These are phyloP conservation scores for Microctenopoma lineatum DNA, from an alignment of 2,797 vertebrate species.

Conservation along the genomic window DNA sequence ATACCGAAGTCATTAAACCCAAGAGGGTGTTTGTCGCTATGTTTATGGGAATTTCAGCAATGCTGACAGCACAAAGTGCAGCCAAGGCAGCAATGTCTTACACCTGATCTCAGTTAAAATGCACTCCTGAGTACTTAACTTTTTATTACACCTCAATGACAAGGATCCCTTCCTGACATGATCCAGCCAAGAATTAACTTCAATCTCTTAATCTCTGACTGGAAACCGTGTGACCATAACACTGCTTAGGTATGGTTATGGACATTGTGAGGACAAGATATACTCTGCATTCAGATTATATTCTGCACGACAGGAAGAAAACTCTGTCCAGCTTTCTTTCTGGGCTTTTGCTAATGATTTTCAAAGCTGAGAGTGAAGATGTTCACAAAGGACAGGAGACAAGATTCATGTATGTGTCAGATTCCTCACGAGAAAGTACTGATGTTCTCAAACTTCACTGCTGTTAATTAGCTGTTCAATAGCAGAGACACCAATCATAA, in stretches of 20 bases:
- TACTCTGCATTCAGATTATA: slow-evolving; percentile 14
- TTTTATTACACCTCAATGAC: slow-evolving; percentile 60
- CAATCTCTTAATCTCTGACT: slow-evolving; percentile 45
- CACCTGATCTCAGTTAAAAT: slow-evolving; percentile 59
- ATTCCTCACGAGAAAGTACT: slow-evolving; percentile 32
- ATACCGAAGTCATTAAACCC: slow-evolving; percentile 43
- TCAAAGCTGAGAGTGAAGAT: slow-evolving; percentile 33
- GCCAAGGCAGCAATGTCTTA: slow-evolving; percentile 56
- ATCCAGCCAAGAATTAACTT: slow-evolving; percentile 52
- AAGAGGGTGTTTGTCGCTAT: slow-evolving; percentile 47
- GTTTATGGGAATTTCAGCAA: slow-evolving; percentile 60
- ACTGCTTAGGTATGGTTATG: slow-evolving; percentile 43
- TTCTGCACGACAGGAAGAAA: slow-evolving; percentile 11
- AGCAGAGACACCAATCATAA: no score
- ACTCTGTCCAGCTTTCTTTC: slow-evolving; percentile 3
- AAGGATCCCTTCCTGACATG: slow-evolving; percentile 43
- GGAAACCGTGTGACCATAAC: slow-evolving; percentile 20
- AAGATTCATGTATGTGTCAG: slow-evolving; percentile 10
- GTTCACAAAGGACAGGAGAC: slow-evolving; percentile 16
- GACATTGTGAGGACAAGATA: slow-evolving; percentile 32
- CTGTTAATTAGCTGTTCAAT: no score
- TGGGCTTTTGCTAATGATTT: slow-evolving; percentile 34
- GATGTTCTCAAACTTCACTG: slow-evolving; percentile 4
- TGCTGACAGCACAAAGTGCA: slow-evolving; percentile 64
- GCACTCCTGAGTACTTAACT: slow-evolving; percentile 49